Evolutionary conservation across 2,113 vertebrate genomes (phyloP).

Genomic region (Oncorhynchus gorbuscha): DNA sequence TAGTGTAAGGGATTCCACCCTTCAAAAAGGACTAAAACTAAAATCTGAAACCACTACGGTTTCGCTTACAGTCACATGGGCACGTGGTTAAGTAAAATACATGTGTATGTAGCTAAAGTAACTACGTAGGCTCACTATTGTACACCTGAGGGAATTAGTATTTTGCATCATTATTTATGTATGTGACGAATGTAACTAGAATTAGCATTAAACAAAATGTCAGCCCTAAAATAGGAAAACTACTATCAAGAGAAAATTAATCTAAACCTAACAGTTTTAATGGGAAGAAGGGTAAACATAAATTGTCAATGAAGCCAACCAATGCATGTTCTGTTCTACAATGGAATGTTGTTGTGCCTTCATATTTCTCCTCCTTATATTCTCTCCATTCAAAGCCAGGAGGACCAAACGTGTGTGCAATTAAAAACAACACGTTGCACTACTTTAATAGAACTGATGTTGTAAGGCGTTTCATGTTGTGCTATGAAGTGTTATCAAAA

Average conservation of each 20-base stretch:
- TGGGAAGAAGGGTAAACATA: not conserved
- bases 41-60: conserved; percentile 12
- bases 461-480: conserved; percentile 56
- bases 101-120: not conserved
- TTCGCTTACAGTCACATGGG: conserved; percentile 8
- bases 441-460: conserved; percentile 12
- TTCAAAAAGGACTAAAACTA: not conserved
- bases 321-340: conserved; percentile 13
- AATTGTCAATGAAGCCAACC: conserved; percentile 16
- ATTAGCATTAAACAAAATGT: conserved; percentile 5
- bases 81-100: not conserved
- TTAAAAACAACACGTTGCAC: conserved; percentile 28
- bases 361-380: not conserved
- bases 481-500: conserved; percentile 29
- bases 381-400: conserved; percentile 15
- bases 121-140: conserved; percentile 35
- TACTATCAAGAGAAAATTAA: not conserved
- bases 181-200: not conserved
- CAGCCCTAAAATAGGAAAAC: conserved; percentile 4
- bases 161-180: conserved; percentile 9
- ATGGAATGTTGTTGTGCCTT: conserved; percentile 8
- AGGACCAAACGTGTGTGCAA: conserved; percentile 9
- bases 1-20: not conserved
- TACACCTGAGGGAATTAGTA: conserved; percentile 68
- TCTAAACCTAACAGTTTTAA: not conserved